A percentile compares a stretch with the other conserved stretches of the same genome.
Conservation (phyloP, 2,888 invertebrate genomes). For the Drosophila anomalata region DNA sequence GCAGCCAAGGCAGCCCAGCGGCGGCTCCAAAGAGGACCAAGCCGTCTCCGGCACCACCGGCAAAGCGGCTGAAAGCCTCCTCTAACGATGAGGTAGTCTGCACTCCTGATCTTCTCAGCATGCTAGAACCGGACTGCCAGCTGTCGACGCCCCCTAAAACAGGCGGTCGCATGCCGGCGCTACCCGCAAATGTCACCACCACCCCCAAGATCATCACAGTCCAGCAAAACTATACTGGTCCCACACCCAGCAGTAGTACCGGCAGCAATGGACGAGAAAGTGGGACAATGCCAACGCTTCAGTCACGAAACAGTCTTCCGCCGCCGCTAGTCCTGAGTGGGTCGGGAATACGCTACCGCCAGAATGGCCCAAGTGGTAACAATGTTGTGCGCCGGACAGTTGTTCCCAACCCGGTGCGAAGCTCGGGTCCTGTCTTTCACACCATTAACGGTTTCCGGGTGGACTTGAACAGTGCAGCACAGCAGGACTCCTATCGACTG, state of each 20-base stretch:
- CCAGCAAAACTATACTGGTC: constrained; percentile 63
- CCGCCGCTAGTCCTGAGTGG: constrained; percentile 81
- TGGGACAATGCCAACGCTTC: constrained; percentile 1
- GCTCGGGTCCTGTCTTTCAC: constrained; percentile 82
- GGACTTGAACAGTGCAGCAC: constrained; percentile 84
- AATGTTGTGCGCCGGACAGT: constrained; percentile 75
- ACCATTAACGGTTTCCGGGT: constrained; percentile 84
- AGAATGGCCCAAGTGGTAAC: constrained; percentile 42
- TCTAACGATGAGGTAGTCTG: constrained; percentile 86
- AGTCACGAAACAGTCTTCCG: constrained; percentile 59
- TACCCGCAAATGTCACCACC: constrained; percentile 34
- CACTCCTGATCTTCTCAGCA: constrained; percentile 85
- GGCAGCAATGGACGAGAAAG: constrained; percentile 4
- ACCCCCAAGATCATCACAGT: constrained; percentile 69
- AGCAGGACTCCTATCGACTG: constrained; percentile 83
- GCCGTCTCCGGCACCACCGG: constrained; percentile 9
- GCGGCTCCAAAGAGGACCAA: constrained; percentile 48
- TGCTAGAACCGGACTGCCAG: constrained; percentile 83
- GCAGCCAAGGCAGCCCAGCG: constrained; percentile 65
- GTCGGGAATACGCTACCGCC: constrained; percentile 76
- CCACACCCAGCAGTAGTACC: constrained; percentile 28
- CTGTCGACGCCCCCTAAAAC: constrained; percentile 75
- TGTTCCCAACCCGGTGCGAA: constrained; percentile 66
- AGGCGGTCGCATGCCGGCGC: constrained; percentile 32
- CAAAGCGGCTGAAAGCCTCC: constrained; percentile 70